Evolutionary conservation across 2,797 vertebrate genomes (phyloP), one percentile per base, ranked within the genome.

Genomic region (Gymnothorax reevesii): DNA sequence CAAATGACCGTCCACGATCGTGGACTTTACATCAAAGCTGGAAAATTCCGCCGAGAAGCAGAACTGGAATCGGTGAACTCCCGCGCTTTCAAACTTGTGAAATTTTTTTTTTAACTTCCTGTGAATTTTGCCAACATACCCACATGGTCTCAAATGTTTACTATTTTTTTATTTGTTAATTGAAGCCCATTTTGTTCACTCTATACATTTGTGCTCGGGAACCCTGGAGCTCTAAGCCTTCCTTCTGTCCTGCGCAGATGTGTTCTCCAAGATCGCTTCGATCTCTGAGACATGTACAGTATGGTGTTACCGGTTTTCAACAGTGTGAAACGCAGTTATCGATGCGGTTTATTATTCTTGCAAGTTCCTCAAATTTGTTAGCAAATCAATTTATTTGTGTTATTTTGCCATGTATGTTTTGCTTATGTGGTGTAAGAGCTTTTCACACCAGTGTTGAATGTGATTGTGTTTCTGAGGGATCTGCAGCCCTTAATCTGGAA

Each of bases 371-470:
- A 89, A 88, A 52, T 91, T 90, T 90, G 85, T 83, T 83, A 71
- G 87, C 87, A 91, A 49, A 89, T 86, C 57, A 66, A 66, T 33
- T 90, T 84, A 87, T 73, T 87, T 87, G 82, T 89, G 7, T 88
- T 84, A 86, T 66, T 85, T 92, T 91, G 91, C 93, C 49, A 75
- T 83, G 20, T 62, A 64, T 92, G 91, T 89, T 90, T 87, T 91
- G 87, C 87, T 90, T 90, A 64, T 88, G 84, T 64, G 7, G 62
- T 84, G 88, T 87, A 90, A 90, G 89, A 87, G 83, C 33, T 87
- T 60, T 91, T 91, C 93, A 89, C 90, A 91, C 87, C 91, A 27
- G 4, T 20, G 64, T 59, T 88, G 69, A 69, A 64, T 54, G 42
- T 79, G 54, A 25, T 20, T 27, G 22, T 88, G 55, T 88, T 54